These are phyloP conservation scores for Malurus cyaneus DNA, from an alignment of 2,113 vertebrate genomes.

Conservation along the genomic window DNA sequence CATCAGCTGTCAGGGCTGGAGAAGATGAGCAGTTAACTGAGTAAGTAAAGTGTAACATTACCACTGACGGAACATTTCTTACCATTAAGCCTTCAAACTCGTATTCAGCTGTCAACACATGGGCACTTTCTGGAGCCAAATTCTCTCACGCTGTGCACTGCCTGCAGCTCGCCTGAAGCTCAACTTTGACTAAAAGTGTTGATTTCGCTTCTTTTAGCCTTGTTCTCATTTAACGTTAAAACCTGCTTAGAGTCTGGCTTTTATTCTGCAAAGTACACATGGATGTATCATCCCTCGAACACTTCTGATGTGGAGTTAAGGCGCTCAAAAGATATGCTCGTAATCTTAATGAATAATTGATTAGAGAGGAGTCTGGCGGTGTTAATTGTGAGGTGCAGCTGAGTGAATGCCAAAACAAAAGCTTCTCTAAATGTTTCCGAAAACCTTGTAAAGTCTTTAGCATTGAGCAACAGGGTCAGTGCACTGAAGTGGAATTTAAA, in stretches of 20 bases:
- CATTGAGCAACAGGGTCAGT: constrained; percentile 80
- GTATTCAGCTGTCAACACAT: constrained; percentile 89
- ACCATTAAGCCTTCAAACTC: constrained; percentile 84
- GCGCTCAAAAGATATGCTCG: constrained; percentile 72
- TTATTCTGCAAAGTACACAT: constrained; percentile 77
- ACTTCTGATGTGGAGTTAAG: constrained; percentile 71
- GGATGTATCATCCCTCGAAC: constrained; percentile 66
- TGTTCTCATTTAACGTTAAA: constrained; percentile 88
- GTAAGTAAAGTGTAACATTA: constrained; percentile 72
- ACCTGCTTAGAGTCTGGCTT: constrained; percentile 77
- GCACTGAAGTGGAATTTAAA: constrained; percentile 86
- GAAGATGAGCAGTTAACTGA: constrained; percentile 76
- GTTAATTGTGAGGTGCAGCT: constrained; percentile 75
- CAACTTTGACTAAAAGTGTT: constrained; percentile 91
- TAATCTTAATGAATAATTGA: constrained; percentile 76
- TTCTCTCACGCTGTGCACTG: constrained; percentile 82
- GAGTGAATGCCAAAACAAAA: constrained; percentile 71
- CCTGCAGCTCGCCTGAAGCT: constrained; percentile 93
- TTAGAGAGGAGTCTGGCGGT: constrained; percentile 70
- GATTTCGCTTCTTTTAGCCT: constrained; percentile 90
- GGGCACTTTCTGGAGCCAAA: constrained; percentile 87
- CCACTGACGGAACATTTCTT: constrained; percentile 80
- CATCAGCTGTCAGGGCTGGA: constrained; percentile 74
- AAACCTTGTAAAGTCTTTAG: constrained; percentile 78
- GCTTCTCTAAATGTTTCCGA: constrained; percentile 70